Conservation (phyloP, 2,888 invertebrate species). For the Macropis europaea region DNA sequence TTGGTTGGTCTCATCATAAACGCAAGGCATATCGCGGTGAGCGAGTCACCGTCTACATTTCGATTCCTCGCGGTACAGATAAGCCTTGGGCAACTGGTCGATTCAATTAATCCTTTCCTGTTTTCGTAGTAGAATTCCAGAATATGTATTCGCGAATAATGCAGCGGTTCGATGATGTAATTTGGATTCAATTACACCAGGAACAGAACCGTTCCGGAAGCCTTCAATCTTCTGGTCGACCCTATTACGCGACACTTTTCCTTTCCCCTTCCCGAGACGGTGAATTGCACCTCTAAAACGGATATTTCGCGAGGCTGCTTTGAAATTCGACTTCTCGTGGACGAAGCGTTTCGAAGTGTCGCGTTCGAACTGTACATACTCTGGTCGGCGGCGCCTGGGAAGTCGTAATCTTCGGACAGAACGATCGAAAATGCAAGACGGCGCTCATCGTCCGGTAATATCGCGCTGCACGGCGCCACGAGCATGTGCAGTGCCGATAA, state of each 20-base stretch:
- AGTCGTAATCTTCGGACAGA: constrained; percentile 27
- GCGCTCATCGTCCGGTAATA: constrained; percentile 17
- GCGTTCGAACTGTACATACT: neutral
- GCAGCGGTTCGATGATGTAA: constrained; percentile 5
- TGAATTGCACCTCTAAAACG: neutral
- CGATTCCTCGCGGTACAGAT: constrained; percentile 15
- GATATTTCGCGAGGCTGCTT: neutral
- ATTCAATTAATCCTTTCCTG: constrained; percentile 21
- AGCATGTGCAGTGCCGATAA: too few relatives aligned
- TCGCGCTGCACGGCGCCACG: neutral
- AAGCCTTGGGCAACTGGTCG: constrained; percentile 16
- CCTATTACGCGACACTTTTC: constrained; percentile 16
- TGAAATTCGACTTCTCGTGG: constrained; percentile 14
- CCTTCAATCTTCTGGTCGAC: constrained; percentile 23
- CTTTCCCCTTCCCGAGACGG: constrained; percentile 6
- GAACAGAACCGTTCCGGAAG: constrained; percentile 18
- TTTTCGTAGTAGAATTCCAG: neutral
- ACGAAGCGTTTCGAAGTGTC: constrained; percentile 6
- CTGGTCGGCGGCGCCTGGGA: constrained; percentile 33
- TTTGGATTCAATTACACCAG: neutral
- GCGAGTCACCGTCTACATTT: constrained; percentile 8
- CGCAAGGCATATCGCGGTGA: constrained; percentile 40
- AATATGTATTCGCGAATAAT: neutral
- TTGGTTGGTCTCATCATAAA: constrained; percentile 41
- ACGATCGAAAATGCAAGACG: constrained; percentile 31